These are phyloP conservation scores for Gnathonemus longibarbis DNA, from an alignment of 2,113 vertebrate species.

Conservation along the genomic window DNA sequence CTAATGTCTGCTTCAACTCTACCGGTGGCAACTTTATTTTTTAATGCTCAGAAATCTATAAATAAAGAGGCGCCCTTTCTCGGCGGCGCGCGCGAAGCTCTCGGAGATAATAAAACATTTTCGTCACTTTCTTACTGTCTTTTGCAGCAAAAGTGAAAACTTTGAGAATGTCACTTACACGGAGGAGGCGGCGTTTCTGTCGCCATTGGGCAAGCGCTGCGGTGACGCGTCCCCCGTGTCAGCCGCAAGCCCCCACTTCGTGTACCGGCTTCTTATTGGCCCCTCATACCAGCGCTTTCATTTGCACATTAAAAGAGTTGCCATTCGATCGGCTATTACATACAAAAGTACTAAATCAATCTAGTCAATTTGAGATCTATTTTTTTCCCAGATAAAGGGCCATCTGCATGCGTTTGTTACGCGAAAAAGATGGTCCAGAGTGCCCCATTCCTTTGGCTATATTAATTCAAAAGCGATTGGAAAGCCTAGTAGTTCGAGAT, in stretches of 20 bases:
- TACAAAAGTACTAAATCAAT: slow-evolving; percentile 39
- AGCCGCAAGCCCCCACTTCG: slow-evolving; percentile 28
- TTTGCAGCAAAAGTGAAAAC: slow-evolving; percentile 58
- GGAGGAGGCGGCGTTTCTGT: slow-evolving; percentile 34
- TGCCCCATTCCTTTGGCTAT: slow-evolving; percentile 7
- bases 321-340: slow-evolving; percentile 33
- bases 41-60: slow-evolving; percentile 35
- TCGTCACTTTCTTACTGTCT: slow-evolving; percentile 57
- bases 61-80: slow-evolving; percentile 42
- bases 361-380: slow-evolving; percentile 40
- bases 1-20: slow-evolving; percentile 18
- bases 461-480: slow-evolving; percentile 7
- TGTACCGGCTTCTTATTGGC: slow-evolving; percentile 50
- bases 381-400: slow-evolving; percentile 31
- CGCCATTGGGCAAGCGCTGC: slow-evolving; percentile 44
- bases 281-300: slow-evolving; percentile 29
- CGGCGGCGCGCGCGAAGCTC: slow-evolving; percentile 56
- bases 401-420: slow-evolving; percentile 32
- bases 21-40: slow-evolving; percentile 18
- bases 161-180: slow-evolving; percentile 46
- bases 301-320: slow-evolving; percentile 51
- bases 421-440: slow-evolving; percentile 12
- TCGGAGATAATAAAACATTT: slow-evolving; percentile 69
- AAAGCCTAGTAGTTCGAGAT: slow-evolving; percentile 10
- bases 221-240: slow-evolving; percentile 40